These are phyloP conservation scores for Araneus ventricosus DNA, from an alignment of 1,140 invertebrate genomes.

Conservation along the genomic window DNA sequence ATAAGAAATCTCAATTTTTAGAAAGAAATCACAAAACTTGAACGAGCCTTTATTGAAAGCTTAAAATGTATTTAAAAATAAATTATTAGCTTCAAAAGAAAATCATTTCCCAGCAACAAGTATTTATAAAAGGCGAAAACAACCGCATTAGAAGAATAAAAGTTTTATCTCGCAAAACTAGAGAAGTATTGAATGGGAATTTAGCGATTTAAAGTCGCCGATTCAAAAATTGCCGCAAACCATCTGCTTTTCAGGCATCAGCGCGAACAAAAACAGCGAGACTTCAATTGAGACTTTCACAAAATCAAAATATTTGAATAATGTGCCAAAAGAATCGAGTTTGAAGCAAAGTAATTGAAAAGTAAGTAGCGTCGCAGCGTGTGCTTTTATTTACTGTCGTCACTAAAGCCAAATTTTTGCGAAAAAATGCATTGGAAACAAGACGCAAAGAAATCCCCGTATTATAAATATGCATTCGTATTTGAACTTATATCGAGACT, in stretches of 20 bases:
- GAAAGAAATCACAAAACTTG: too few species aligned
- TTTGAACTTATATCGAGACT: slow-evolving; percentile 65
- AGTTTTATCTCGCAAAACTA: too few species aligned
- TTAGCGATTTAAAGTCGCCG: not conserved
- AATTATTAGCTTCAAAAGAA: too few species aligned
- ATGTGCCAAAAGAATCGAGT: slow-evolving; percentile 28
- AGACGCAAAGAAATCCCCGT: slow-evolving; percentile 57
- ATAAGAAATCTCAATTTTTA: too few species aligned
- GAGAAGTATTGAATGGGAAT: not conserved
- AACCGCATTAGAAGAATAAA: too few species aligned
- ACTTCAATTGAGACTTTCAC: slow-evolving; percentile 17
- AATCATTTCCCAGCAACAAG: too few species aligned
- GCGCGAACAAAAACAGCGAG: not conserved
- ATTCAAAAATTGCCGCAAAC: slow-evolving; percentile 8
- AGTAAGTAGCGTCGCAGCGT: slow-evolving; percentile 17
- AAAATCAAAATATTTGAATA: slow-evolving; percentile 48
- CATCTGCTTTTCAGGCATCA: not conserved
- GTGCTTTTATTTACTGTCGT: slow-evolving; percentile 56
- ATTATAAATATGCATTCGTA: slow-evolving; percentile 69
- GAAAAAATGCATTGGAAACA: slow-evolving; percentile 39
- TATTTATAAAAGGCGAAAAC: too few species aligned
- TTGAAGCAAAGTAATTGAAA: slow-evolving; percentile 4
- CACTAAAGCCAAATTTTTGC: slow-evolving; percentile 54
- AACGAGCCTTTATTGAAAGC: too few species aligned
- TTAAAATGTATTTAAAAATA: too few species aligned